Base-by-base conservation (phyloP, 2,797 vertebrate species). In the Pseudomugil gertrudae region DNA sequence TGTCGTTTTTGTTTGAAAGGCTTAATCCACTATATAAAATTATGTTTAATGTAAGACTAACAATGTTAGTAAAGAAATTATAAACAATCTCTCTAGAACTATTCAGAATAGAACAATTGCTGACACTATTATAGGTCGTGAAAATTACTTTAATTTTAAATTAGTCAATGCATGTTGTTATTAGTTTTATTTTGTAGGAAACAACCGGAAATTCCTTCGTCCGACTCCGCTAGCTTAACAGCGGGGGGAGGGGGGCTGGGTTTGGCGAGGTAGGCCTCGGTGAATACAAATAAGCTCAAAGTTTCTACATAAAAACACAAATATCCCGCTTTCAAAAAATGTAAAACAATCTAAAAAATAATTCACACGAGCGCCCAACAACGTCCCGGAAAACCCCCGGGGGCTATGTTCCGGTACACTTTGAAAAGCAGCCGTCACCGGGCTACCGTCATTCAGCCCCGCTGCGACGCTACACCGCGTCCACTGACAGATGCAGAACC, bases 241-340 rank as follows among this genome's bases (percentile, higher is more conserved):
- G 23, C 5, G 50, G 81, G 72, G 83, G 84, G 84, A n/a, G n/a
- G n/a, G n/a, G n/a, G n/a, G n/a, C n/a, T n/a, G 72, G 83, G 80
- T 72, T 89, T 82, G 86, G 85, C 81, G 88, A 73, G 84, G 86
- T 91, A 93, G 93, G 93, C 92, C 93, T 90, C 86, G 79, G 81
- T 89, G 79, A 92, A 92, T 84, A 87, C 78, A 83, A 86, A 86
- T 85, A 85, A 90, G 82, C 80, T 88, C 66, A 92, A 94, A 92
- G 88, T 94, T 93, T 85, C 66, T 69, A 57, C 51, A 59, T 82
- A 79, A 66, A 79, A 87, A 89, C 69, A 47, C 36, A 9, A 56
- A 1, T 5, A 11, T 48, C 5, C 35, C 0, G 9, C 4, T 36
- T 33, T 2, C 0, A 0, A 14, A 3, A n/a, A 63, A 66, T 35